Evolutionary conservation across 2,797 vertebrate species (phyloP).

Genomic region (Morelia viridis): DNA sequence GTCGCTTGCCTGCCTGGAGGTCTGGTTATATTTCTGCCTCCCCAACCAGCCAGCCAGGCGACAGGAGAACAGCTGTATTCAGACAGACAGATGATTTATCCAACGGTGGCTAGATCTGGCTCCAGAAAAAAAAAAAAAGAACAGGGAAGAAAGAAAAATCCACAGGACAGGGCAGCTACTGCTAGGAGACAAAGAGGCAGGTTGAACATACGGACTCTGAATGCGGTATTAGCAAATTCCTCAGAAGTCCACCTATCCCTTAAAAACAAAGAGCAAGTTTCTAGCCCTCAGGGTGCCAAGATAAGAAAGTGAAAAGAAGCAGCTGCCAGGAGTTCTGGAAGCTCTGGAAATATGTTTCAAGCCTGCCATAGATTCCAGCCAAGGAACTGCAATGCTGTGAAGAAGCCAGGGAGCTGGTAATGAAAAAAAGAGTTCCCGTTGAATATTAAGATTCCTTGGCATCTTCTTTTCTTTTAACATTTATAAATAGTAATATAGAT

Average conservation of each 20-base stretch:
- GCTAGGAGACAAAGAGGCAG: neutral
- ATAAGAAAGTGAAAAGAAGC: neutral
- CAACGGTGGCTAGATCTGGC: neutral
- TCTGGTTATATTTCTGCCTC: conserved; percentile 11
- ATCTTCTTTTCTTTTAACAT: neutral
- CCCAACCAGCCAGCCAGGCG: neutral
- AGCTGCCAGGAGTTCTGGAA: neutral
- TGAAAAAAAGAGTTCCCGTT: neutral
- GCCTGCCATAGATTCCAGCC: neutral
- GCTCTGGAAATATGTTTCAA: neutral
- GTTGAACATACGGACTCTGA: neutral
- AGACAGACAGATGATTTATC: conserved; percentile 21
- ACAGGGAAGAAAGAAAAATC: neutral
- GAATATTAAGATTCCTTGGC: neutral
- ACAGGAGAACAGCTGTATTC: conserved; percentile 16
- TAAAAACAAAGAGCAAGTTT: conserved; percentile 6
- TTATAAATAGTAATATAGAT: neutral
- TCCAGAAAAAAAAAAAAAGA: neutral
- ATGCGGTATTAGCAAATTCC: neutral
- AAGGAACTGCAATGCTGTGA: neutral
- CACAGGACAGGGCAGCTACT: neutral
- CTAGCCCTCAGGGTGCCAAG: conserved; percentile 3
- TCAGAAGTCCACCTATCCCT: neutral
- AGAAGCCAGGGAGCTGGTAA: neutral
- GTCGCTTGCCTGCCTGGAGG: conserved; percentile 1